Evolutionary conservation across 2,888 invertebrate species (phyloP), one percentile per base, ranked within the genome.

Genomic region (Apocheima hispidaria): DNA sequence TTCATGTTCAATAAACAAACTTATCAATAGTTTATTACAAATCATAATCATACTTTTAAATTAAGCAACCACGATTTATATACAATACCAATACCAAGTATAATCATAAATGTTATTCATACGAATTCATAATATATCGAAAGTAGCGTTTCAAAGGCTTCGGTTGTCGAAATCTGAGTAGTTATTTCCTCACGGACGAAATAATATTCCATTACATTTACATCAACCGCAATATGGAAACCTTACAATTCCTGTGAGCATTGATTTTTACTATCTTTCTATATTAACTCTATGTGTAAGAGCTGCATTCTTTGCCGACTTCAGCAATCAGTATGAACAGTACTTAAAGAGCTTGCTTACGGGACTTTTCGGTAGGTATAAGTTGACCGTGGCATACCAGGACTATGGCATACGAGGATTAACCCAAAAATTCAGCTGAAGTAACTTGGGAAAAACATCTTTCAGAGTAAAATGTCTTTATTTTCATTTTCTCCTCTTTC

Each of bases 191-290:
- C 65, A 60, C 50, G 52, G 50, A 67, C 71, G 66, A 73, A 79
- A 77, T 77, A 72, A 80, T 81, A 84, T 83, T 84, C 75, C 71
- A 74, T 75, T 77, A 72, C 69, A 74, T 67, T 73, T 60, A 73
- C 78, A 73, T 56, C 63, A 58, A 84, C 82, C 84, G 72, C 82
- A 81, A 75, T 71, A 72, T 60, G 51, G 84, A 86, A 86, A 71
- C 83, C 86, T 50, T 72, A 75, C 67, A 9, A 72, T 77, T 60
- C 70, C 68, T 65, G 60, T 49, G 56, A 68, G 66, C 74, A 81
- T 81, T 78, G 81, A 76, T 79, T 82, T 77, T 72, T 59, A 21
- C 18, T 28, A 26, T 35, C 35, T 20, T 5, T 70, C 26, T 7
- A 21, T 21, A 35, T n/a, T 35, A 14, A 35, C 33, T 48, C 14